A percentile compares a stretch with the other conserved stretches of the same genome.
Conservation (phyloP, 2,888 invertebrate genomes). For the Choreutis nemorana region DNA sequence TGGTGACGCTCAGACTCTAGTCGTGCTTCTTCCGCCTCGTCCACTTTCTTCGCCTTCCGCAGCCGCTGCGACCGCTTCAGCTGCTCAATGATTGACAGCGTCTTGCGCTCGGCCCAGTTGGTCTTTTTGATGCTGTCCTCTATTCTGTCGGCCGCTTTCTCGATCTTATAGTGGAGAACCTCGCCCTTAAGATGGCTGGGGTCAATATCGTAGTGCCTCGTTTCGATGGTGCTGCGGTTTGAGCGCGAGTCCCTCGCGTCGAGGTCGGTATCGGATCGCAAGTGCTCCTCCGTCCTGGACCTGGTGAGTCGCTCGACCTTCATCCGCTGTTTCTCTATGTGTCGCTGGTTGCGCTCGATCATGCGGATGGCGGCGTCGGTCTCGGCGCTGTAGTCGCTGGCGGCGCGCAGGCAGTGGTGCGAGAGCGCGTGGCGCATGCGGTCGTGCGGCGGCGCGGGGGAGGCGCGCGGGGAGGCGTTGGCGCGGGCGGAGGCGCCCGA, state of each 20-base stretch:
- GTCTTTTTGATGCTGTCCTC: constrained; percentile 59
- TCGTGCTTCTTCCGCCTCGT: constrained; percentile 58
- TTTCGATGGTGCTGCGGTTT: constrained; percentile 20
- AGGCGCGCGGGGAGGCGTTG: constrained; percentile 36
- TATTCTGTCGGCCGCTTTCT: constrained; percentile 46
- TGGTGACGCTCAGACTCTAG: constrained; percentile 54
- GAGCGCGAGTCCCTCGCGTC: constrained; percentile 33
- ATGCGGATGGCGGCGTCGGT: constrained; percentile 65
- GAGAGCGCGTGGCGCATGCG: constrained; percentile 53
- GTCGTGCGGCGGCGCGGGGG: constrained; percentile 30
- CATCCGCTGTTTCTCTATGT: constrained; percentile 64
- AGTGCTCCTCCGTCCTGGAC: constrained; percentile 42
- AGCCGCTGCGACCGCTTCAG: constrained; percentile 50
- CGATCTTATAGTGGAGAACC: too few relatives aligned
- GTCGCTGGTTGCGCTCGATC: constrained; percentile 68
- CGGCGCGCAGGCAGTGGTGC: constrained; percentile 51
- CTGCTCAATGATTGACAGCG: constrained; percentile 54
- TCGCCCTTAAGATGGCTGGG: too few relatives aligned
- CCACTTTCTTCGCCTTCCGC: constrained; percentile 46
- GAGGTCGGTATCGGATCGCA: constrained; percentile 46
- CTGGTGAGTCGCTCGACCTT: constrained; percentile 44
- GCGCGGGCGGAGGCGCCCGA: constrained; percentile 67
- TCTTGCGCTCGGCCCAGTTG: constrained; percentile 58
- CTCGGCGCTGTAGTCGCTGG: constrained; percentile 65
- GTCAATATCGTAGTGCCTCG: constrained; percentile 31